phyloP scores from a whole-genome alignment of 2,888 invertebrate genomes.

The Brachyptera putata region DNA sequence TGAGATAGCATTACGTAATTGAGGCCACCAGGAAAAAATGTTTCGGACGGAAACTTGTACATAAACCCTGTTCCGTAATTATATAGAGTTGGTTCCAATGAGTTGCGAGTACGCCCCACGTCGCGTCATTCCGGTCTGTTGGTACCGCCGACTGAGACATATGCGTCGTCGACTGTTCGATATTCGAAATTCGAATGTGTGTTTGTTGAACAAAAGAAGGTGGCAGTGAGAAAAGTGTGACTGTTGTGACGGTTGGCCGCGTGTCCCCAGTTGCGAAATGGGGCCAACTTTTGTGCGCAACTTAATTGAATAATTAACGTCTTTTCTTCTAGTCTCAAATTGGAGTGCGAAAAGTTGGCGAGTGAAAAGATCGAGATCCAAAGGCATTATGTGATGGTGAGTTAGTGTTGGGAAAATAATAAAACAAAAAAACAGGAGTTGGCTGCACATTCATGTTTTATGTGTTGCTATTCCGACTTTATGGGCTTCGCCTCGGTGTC shows the following conservation, averaged over 20 bases:
- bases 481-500: neutral
- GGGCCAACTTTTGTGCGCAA: no score
- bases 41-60: neutral
- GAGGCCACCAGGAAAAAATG: neutral
- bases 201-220: no score
- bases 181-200: no score
- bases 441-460: neutral
- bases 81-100: no score
- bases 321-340: constrained; percentile 58
- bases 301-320: constrained; percentile 1
- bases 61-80: no score
- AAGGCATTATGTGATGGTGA: constrained; percentile 86
- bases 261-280: no score
- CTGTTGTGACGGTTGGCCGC: no score
- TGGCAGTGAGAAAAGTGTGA: no score
- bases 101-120: no score
- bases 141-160: neutral
- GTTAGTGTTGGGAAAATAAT: constrained; percentile 45
- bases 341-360: constrained; percentile 85
- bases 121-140: neutral
- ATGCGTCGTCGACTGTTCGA: no score
- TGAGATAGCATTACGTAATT: constrained; percentile 3
- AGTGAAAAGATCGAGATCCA: constrained; percentile 88
- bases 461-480: neutral
- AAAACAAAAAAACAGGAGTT: neutral